Evolutionary conservation across 1,140 invertebrate genomes (phyloP), one percentile per base, ranked within the genome.

Genomic region (Drosophila nikananu): DNA sequence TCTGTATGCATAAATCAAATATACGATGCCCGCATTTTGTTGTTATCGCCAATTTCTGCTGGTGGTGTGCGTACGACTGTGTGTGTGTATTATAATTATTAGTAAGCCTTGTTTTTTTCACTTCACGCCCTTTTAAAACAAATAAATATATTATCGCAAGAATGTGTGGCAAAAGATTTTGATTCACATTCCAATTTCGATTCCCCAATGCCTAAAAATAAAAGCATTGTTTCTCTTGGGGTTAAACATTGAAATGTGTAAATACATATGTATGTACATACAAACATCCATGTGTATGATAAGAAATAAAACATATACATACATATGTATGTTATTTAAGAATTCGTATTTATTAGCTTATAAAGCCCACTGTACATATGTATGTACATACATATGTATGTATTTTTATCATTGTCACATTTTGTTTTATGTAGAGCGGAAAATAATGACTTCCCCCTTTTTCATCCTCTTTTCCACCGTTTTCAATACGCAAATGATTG

Each of bases 401-500:
- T 68, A 37, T 48, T 12, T 74, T n/a, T 42, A 42, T 23, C 7
- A 37, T 55, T 37, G 64, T 68, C 65, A 27, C 21, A 41, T 71
- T 72, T 72, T 57, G 25, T n/a, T 30, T 30, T 27, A 72, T 49
- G 35, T 70, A 71, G 52, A 72, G 25, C 65, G 39, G 19, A 59
- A 49, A 49, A 71, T 55, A 55, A 71, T 48, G 12, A 27, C 21
- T 17, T 19, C 25, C 30, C 32, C 32, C 10, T 32, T 32, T 10
- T 32, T 12, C 3, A 10, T 39, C 23, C 48, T 9, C 25, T 3
- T 30, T 52, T 35, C 30, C 48, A n/a, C 8, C 37, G 35, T 49
- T 71, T 39, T 27, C 35, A 44, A 67, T 72, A 71, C 65, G 66
- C 66, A 72, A 49, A 72, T 71, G 66, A 72, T 72, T 72, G 70